Evolutionary conservation across 2,888 invertebrate species (phyloP), one percentile per base, ranked within the genome.

Genomic region (Heteromyza rotundicornis): DNA sequence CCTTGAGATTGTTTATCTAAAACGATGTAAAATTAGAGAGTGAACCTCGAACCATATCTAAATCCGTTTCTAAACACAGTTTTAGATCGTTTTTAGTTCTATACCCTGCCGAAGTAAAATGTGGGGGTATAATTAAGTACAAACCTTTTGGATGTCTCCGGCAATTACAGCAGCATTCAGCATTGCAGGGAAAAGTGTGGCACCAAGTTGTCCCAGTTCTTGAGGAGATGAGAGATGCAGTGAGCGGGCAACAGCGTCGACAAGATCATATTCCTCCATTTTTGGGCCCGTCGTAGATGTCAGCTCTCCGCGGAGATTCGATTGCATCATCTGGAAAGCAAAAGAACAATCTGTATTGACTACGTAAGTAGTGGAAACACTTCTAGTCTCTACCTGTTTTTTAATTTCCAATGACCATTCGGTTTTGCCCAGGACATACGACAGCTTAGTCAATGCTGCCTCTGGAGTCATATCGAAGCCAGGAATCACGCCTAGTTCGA

Each of bases 401-500:
- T 92, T 92, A 57, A 87, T 86, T 24, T 88, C 83, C 50, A 87
- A 84, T 52, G 85, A 85, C 84, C 91, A 88, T 53, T 90, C 88
- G 3, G 86, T 84, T 77, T 95, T 93, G 1, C 94, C 91, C 22
- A 98, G 84, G 1, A 98, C 93, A 75, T 96, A 98, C 0, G 92
- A 88, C 1, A 98, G 85, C 81, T 98, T 98, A 1, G 94, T 90
- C 8, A 97, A 86, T 0, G 97, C 96, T 0, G 98, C 95, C 82
- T 98, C 98, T 0, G 94, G 91, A 0, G 98, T 98, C 82, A 84
- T 83, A 67, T 83, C 82, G 60, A 71, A 82, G 2, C 82, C 81
- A 0, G 80, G 75, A 32, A 83, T 73, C 8, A 83, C 70, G 70
- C 84, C 76, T 59, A 77, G 63, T 20, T 79, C 79, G 36, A 65